These are phyloP conservation scores for Theodoxus fluviatilis DNA, from an alignment of 2,888 invertebrate species.

Conservation along the genomic window DNA sequence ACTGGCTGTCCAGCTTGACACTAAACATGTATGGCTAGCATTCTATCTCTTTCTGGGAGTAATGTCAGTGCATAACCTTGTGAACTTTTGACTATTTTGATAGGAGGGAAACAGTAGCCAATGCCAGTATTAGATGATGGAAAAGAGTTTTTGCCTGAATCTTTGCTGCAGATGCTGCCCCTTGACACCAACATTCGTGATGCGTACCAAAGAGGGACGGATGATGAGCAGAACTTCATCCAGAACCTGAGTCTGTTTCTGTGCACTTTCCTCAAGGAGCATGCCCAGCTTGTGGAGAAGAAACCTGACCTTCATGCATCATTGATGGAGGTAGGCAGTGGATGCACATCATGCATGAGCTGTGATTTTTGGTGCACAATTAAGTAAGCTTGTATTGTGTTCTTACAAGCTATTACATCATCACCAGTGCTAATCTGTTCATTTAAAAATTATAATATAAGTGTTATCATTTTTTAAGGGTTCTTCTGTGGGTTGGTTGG, in stretches of 20 bases:
- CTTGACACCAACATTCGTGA: slow-evolving; percentile 89
- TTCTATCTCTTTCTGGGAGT: too few species aligned
- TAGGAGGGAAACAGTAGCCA: too few species aligned
- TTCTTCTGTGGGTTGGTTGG: too few species aligned
- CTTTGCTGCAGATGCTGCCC: slow-evolving; percentile 78
- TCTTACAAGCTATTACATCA: not conserved
- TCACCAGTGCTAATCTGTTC: not conserved
- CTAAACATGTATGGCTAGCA: too few species aligned
- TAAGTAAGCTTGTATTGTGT: not conserved
- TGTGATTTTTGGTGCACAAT: not conserved
- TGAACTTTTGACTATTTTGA: too few species aligned
- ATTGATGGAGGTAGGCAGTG: slow-evolving; percentile 71
- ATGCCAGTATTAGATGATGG: too few species aligned
- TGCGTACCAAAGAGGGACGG: slow-evolving; percentile 90
- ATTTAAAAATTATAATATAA: too few species aligned
- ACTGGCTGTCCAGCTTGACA: too few species aligned
- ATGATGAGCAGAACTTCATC: slow-evolving; percentile 98
- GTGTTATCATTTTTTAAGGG: too few species aligned
- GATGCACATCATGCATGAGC: not conserved
- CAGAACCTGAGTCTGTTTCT: slow-evolving; percentile 97
- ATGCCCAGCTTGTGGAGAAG: slow-evolving; percentile 74
- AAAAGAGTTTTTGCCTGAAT: too few species aligned
- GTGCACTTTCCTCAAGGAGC: slow-evolving; percentile 95
- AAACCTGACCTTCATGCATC: slow-evolving; percentile 76
- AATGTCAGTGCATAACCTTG: too few species aligned